These are phyloP conservation scores for Eulemur rubriventer DNA, from an alignment of 2,797 vertebrate species.

Conservation along the genomic window DNA sequence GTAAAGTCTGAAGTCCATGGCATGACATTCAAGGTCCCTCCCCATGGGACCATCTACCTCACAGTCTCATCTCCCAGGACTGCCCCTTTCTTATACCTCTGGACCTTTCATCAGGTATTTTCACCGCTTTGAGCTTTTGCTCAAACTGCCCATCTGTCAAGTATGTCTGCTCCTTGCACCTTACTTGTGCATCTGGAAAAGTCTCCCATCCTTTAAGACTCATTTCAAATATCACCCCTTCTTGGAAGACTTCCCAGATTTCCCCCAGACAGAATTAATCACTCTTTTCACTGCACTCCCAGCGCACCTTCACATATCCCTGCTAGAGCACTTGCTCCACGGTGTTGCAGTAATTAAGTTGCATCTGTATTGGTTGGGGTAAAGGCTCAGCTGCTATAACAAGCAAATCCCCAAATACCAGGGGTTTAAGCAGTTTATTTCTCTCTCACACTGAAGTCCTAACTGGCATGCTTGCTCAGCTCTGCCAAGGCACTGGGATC, in stretches of 20 bases:
- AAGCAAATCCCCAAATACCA: neutral
- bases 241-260: neutral
- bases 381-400: neutral
- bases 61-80: neutral
- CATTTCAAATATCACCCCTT: neutral
- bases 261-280: neutral
- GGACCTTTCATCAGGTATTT: neutral
- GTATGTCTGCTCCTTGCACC: neutral
- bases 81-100: neutral
- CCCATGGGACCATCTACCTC: neutral
- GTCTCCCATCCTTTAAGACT: neutral
- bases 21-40: neutral
- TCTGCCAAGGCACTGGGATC: neutral
- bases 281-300: neutral
- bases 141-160: neutral
- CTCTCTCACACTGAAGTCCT: neutral
- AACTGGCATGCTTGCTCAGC: neutral
- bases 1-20: neutral
- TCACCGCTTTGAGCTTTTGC: neutral
- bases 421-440: neutral
- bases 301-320: fast-evolving
- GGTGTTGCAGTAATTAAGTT: neutral
- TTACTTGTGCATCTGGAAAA: neutral
- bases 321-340: neutral
- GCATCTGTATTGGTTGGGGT: neutral